Base-by-base conservation (phyloP, 2,113 vertebrate species). In the Catharus bicknelli region DNA sequence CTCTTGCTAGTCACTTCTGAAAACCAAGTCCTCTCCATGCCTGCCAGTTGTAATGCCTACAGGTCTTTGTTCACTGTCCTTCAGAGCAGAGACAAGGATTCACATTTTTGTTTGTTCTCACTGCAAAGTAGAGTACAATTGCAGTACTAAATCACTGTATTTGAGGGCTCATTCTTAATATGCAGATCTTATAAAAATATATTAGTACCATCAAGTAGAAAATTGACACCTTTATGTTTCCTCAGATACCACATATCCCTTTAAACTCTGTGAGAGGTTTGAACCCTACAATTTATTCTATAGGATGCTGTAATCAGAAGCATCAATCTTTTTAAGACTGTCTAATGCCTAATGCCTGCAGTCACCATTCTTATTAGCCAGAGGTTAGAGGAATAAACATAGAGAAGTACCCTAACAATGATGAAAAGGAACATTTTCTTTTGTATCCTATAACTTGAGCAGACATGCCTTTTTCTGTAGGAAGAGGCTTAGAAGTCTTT, bases 161-260 rank as follows among this genome's bases (percentile, higher is more conserved):
- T 86, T 81, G 73, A 81, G 36, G 30, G 45, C 40, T 88, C 29
- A 29, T 68, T 95, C 77, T 84, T 75, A 92, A 93, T 86, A 96
- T 93, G 88, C 57, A 96, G 88, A 95, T 88, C 81, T 92, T 95
- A 95, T 94, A 83, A 93, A 95, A 90, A 93, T 86, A 54, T 86
- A 93, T 86, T 90, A 90, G 83, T 36, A 86, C 21, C 40, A 84
- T 70, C 69, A 76, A 93, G 66, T 11, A 86, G 57, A 75, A 96
- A 94, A 96, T 72, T 88, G 88, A 88, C 61, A 90, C 50, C 48
- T 83, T 66, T 81, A 34, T 61, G 61, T 75, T 95, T 84, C 86
- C 92, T 88, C 66, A 92, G 76, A 83, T 83, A 77, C 21, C n/a
- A 70, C 36, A 78, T 59, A 90, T 43, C 43, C 34, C 66, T 91